A percentile compares a stretch with the other conserved stretches of the same genome.
phyloP scores from a whole-genome alignment of 1,140 invertebrate genomes.

The Saccostrea echinata region DNA sequence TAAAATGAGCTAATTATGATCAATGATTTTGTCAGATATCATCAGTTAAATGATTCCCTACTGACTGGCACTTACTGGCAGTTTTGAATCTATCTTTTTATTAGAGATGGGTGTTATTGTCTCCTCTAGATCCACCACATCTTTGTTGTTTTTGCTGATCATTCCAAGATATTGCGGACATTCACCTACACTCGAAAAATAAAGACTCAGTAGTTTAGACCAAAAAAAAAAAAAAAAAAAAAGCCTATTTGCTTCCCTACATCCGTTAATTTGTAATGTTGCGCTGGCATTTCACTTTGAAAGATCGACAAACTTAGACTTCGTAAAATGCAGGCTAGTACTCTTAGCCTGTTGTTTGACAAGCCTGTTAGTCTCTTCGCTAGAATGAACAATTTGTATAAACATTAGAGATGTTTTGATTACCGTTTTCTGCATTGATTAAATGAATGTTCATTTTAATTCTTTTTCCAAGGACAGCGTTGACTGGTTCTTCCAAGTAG shows the following conservation, averaged over 20 bases:
- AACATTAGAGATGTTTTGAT: neutral
- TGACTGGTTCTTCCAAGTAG: constrained; percentile 70
- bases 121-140: constrained; percentile 51
- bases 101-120: constrained; percentile 44
- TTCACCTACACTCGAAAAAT: constrained; percentile 60
- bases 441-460: constrained; percentile 69
- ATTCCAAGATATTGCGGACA: constrained; percentile 76
- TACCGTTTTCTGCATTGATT: constrained; percentile 74
- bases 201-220: too few species aligned
- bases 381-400: too few species aligned
- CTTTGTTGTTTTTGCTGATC: constrained; percentile 70
- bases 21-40: neutral
- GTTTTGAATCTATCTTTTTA: constrained; percentile 59
- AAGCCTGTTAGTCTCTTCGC: too few species aligned
- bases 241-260: too few species aligned
- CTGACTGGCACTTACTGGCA: constrained; percentile 53
- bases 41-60: neutral
- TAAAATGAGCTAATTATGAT: neutral
- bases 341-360: neutral
- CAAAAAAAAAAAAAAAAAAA: constrained; percentile 41
- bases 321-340: neutral
- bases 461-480: constrained; percentile 73
- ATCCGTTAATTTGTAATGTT: neutral
- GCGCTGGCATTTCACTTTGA: neutral
- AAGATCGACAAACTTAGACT: neutral